Percentiles rank a stretch among this genome's conserved stretches.
Evolutionary conservation across 2,797 vertebrate genomes (phyloP).

Genomic region (Leptatherina wallacei): DNA sequence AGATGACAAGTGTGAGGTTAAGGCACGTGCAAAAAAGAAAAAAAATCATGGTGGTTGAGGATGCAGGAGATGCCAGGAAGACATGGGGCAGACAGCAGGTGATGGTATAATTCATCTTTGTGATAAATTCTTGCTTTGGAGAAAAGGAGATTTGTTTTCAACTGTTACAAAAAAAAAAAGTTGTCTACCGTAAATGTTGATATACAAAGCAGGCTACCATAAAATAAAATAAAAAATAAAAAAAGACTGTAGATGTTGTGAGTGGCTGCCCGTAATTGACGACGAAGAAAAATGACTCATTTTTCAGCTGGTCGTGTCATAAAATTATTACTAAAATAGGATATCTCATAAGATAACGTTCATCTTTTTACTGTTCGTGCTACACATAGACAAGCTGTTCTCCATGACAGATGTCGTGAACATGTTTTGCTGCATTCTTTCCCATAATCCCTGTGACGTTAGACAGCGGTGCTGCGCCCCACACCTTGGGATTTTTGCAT

Average conservation of each 20-base stretch:
- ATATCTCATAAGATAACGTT: not conserved
- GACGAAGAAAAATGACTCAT: too few relatives aligned
- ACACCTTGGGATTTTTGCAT: not conserved
- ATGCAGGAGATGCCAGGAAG: constrained; percentile 27
- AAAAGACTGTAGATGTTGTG: too few relatives aligned
- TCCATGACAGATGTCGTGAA: not conserved
- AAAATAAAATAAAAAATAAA: too few relatives aligned
- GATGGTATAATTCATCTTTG: not conserved
- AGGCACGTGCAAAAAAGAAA: constrained; percentile 45
- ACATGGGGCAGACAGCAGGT: not conserved
- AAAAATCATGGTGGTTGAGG: constrained; percentile 17
- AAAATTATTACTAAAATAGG: not conserved
- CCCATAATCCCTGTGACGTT: not conserved
- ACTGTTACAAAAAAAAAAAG: too few relatives aligned
- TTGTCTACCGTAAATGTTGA: too few relatives aligned
- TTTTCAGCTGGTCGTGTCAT: too few relatives aligned
- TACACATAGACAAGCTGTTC: not conserved
- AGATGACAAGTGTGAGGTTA: constrained; percentile 63
- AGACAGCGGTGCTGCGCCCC: not conserved
- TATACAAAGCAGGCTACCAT: too few relatives aligned
- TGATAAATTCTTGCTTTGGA: not conserved
- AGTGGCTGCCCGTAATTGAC: too few relatives aligned
- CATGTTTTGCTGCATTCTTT: constrained; percentile 6
- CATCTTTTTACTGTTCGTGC: not conserved
- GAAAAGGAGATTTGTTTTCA: too few relatives aligned